Percentiles rank a stretch among this genome's conserved stretches.
Conservation (phyloP, 2,888 invertebrate genomes). For the Diarsia mendica region DNA sequence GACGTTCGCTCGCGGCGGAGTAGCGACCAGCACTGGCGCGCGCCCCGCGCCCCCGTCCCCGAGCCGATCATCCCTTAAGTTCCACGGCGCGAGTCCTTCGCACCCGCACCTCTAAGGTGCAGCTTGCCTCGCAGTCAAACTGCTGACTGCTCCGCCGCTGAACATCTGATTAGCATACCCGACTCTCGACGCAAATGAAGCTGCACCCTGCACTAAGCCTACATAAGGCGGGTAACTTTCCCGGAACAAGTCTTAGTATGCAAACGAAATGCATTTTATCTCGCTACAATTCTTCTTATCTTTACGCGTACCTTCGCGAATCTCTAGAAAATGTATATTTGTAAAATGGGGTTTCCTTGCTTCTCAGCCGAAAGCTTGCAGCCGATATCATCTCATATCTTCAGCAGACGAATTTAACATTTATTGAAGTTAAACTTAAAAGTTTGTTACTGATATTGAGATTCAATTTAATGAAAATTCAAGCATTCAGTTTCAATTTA, state of each 20-base stretch:
- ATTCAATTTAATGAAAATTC: not conserved
- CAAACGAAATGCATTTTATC: conserved; percentile 66
- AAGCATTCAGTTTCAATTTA: not conserved
- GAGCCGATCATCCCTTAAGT: conserved; percentile 78
- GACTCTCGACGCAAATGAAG: conserved; percentile 83
- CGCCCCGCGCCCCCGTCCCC: conserved; percentile 80
- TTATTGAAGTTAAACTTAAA: not conserved
- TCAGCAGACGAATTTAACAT: conserved; percentile 11
- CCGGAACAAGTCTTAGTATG: conserved; percentile 63
- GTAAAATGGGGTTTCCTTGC: conserved; percentile 38
- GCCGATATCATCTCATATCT: conserved; percentile 30
- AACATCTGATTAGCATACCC: conserved; percentile 84
- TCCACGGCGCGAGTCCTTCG: conserved; percentile 76
- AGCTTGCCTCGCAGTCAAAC: conserved; percentile 77
- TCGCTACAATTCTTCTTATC: conserved; percentile 56
- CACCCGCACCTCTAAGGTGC: conserved; percentile 80
- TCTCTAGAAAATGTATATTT: conserved; percentile 38
- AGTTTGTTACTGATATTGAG: not conserved
- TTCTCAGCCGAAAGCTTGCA: conserved; percentile 22
- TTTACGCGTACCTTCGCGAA: conserved; percentile 40
- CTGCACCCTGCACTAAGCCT: conserved; percentile 74
- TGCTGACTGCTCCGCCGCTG: conserved; percentile 81
- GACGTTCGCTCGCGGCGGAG: conserved; percentile 84
- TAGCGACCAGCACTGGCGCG: conserved; percentile 84
- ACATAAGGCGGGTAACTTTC: conserved; percentile 68